These are phyloP conservation scores for Erithacus rubecula DNA, from an alignment of 2,797 vertebrate species.

Conservation along the genomic window DNA sequence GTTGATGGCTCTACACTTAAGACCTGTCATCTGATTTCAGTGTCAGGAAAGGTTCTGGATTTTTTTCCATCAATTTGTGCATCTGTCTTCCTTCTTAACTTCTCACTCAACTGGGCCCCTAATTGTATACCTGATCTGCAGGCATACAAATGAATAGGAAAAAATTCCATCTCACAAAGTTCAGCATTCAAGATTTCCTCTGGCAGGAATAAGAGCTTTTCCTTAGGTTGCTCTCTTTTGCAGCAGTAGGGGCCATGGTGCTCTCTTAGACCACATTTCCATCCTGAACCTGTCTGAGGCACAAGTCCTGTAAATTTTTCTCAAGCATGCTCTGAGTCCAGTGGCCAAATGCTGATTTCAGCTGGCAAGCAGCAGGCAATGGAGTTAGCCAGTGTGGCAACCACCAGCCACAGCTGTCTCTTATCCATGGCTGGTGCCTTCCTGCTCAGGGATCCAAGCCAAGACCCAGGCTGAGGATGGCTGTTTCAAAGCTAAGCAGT, in stretches of 20 bases:
- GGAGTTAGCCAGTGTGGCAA: background rate
- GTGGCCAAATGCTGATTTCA: background rate
- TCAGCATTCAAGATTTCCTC: background rate
- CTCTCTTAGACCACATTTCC: background rate
- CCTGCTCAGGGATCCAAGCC: background rate
- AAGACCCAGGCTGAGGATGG: background rate
- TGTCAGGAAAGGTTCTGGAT: background rate
- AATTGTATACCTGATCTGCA: background rate
- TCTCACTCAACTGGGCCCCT: background rate
- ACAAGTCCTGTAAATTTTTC: background rate
- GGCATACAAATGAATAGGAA: background rate
- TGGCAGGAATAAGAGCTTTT: background rate
- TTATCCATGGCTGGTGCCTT: background rate
- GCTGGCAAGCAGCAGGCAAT: background rate
- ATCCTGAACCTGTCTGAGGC: background rate
- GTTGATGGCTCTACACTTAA: background rate
- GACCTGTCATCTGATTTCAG: background rate
- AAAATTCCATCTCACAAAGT: background rate
- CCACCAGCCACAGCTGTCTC: background rate
- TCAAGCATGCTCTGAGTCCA: background rate
- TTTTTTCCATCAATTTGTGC: background rate
- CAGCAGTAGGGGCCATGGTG: fast-evolving
- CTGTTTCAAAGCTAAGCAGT: background rate
- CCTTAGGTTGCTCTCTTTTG: background rate
- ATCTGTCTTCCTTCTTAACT: background rate